Conservation (phyloP, 2,888 invertebrate genomes). For the Lymantria dispar region DNA sequence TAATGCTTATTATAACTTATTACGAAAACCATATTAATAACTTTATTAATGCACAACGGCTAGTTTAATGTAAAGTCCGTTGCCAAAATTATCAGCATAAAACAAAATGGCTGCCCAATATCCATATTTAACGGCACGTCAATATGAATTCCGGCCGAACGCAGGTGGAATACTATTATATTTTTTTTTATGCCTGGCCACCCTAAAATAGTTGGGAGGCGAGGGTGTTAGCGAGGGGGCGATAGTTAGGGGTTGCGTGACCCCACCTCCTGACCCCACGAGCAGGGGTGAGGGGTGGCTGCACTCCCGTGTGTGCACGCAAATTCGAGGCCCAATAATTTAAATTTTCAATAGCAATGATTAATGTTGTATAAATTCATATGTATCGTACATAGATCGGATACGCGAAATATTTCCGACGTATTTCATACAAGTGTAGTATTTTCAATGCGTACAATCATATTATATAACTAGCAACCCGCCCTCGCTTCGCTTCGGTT, state of each 20-base stretch:
- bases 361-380: constrained; percentile 60
- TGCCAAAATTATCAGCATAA: constrained; percentile 41
- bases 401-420: constrained; percentile 3
- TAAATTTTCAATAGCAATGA: constrained; percentile 77
- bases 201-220: constrained; percentile 75
- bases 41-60: constrained; percentile 8
- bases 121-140: constrained; percentile 67
- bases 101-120: constrained; percentile 72
- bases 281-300: constrained; percentile 35
- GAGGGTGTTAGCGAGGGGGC: constrained; percentile 36
- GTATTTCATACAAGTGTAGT: constrained; percentile 2
- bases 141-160: constrained; percentile 68
- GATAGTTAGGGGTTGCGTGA: constrained; percentile 68
- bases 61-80: constrained; percentile 31
- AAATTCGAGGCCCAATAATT: constrained; percentile 77
- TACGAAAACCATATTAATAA: not conserved
- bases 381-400: constrained; percentile 15
- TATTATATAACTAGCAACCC: too few species aligned
- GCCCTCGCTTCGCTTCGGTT: too few species aligned
- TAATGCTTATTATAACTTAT: too few species aligned
- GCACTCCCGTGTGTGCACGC: constrained; percentile 77
- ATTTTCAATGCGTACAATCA: constrained; percentile 9
- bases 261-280: constrained; percentile 37
- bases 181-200: constrained; percentile 69
- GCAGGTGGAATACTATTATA: constrained; percentile 78